Base-by-base conservation (phyloP, 2,113 vertebrate species). In the Onychorhynchus coronatus region DNA sequence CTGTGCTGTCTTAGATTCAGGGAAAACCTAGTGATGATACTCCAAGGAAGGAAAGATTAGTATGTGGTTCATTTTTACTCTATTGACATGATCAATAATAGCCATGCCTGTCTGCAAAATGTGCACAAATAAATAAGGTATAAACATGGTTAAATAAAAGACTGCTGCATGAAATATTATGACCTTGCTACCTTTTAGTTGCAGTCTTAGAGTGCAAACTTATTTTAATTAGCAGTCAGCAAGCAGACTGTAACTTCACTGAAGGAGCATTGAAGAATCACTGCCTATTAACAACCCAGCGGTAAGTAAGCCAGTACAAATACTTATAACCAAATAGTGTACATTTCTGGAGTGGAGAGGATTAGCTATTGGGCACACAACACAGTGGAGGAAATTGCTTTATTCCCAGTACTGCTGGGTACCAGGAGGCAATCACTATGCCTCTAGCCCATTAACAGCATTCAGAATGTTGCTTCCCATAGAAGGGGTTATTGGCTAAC, bases 401-500 rank as follows among this genome's bases (percentile, higher is more conserved):
- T 98, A 98, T 98, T 98, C 98, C 98, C 98, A 98, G 97, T 98
- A 98, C 98, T 98, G 98, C 98, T 98, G 98, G 97, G 98, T 98
- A 98, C 97, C 98, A 98, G 97, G 98, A 98, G 98, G 98, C 98
- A 98, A 98, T 98, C 98, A 98, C 98, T 98, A 98, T 97, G 98
- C 98, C 98, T 98, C 97, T 93, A 98, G 98, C 98, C 98, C 98
- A 98, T 98, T 98, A 98, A 98, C 98, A 98, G 96, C 97, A 98
- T 98, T 98, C 88, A 95, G 97, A 98, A 98, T 98, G 98, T 98
- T 98, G 98, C 98, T 98, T 98, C 97, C 97, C 98, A 98, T 98
- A 97, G 98, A 98, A 98, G 98, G 98, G 98, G 98, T 98, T 98
- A 98, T 98, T 98, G 98, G 98, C 98, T 98, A 98, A 98, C 98